Percentiles rank a stretch among this genome's conserved stretches.
Evolutionary conservation across 2,113 vertebrate species (phyloP).

Genomic region (Ranitomeya imitator): DNA sequence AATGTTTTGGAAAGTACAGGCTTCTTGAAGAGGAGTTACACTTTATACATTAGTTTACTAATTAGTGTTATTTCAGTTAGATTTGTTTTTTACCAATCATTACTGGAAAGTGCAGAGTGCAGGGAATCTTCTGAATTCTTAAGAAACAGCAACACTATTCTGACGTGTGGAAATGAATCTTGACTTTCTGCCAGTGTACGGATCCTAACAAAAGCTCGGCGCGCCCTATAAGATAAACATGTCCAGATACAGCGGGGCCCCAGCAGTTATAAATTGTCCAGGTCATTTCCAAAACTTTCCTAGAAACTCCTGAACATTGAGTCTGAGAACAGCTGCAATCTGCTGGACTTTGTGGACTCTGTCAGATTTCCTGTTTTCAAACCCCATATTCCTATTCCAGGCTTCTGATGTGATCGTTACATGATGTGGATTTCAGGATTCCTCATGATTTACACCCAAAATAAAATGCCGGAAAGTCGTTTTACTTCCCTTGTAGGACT

Average conservation of each 20-base stretch:
- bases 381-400: background rate
- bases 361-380: background rate
- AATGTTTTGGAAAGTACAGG: too few relatives aligned
- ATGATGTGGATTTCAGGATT: background rate
- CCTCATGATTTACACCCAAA: too few relatives aligned
- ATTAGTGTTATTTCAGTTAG: background rate
- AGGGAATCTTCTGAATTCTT: background rate
- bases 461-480: background rate
- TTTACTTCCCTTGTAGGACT: background rate
- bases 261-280: background rate
- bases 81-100: background rate
- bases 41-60: too few relatives aligned
- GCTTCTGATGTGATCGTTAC: background rate
- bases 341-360: background rate
- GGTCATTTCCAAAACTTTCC: slow-evolving; percentile 30
- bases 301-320: slow-evolving; percentile 35
- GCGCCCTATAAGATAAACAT: slow-evolving; percentile 31
- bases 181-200: background rate
- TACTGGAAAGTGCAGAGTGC: background rate
- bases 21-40: too few relatives aligned
- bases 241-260: background rate
- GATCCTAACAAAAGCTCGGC: background rate
- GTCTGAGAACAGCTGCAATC: background rate
- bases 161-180: background rate
- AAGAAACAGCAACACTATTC: background rate